phyloP scores from a whole-genome alignment of 1,140 invertebrate species.

The Panagrolaimus sp. region DNA sequence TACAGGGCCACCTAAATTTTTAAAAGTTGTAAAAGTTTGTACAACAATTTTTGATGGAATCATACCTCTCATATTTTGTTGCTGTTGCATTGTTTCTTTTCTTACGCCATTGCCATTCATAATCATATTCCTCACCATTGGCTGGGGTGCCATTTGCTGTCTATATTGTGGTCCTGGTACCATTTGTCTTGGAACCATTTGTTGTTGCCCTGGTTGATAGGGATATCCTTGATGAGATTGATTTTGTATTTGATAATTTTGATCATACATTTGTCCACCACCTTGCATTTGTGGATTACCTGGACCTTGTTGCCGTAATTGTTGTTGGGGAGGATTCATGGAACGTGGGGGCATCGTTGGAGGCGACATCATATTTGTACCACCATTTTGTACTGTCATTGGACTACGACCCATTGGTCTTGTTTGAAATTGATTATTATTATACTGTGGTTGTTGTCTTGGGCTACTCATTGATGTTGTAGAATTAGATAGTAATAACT shows the following conservation, averaged over 20 bases:
- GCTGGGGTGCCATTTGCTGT: not conserved
- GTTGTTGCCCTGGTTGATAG: not conserved
- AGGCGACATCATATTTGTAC: constrained; percentile 35
- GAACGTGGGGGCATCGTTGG: constrained; percentile 23
- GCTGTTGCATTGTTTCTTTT: not conserved
- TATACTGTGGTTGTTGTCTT: constrained; percentile 20
- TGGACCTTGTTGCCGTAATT: constrained; percentile 15
- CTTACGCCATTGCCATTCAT: not conserved
- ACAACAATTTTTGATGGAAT: not conserved
- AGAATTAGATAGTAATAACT: constrained; percentile 25
- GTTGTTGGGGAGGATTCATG: constrained; percentile 15
- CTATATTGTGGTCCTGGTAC: not conserved
- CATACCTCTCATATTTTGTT: constrained; percentile 4
- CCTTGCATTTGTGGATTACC: not conserved
- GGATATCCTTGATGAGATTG: constrained; percentile 5
- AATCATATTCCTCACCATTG: not conserved
- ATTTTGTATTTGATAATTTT: not conserved
- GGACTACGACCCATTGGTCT: constrained; percentile 22
- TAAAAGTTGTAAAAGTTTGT: not conserved
- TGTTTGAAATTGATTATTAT: constrained; percentile 17
- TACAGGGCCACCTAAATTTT: not conserved
- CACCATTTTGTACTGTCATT: constrained; percentile 23
- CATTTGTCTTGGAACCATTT: not conserved
- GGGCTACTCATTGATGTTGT: constrained; percentile 31
- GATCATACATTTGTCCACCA: constrained; percentile 12